Evolutionary conservation across 1,140 invertebrate species (phyloP), one percentile per base, ranked within the genome.

Genomic region (Trichonephila inaurata): DNA sequence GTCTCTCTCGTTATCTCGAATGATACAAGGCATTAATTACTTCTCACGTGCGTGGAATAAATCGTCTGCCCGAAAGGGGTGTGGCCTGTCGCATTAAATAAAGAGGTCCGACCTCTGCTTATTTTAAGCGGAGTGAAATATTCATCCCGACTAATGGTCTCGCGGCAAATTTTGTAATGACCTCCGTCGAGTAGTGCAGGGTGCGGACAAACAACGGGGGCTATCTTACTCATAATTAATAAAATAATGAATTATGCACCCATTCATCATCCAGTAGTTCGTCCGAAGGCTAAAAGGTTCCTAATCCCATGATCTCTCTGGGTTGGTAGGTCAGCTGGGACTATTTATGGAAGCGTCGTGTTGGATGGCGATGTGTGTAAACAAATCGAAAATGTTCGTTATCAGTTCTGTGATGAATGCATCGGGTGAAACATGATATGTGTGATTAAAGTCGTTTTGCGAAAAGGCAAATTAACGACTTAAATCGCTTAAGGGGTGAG

Each of bases 41-140:
- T 72, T 72, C 69, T 72, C 69, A 72, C 69, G 69, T 72, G 69
- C 16, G 14, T 33, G n/a, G 69, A 72, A 72, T 72, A 72, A 18
- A 72, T 28, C 12, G 69, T 24, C 28, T 10, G 14, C 4, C 2
- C 16, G 51, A 51, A 5, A 14, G 69, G 69, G 69, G 69, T 33
- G 69, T 72, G 69, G 24, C 69, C 69, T 18, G 24, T 33, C 69
- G 69, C 69, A 72, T 72, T 72, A 72, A 72, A 72, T 72, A 72
- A 72, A 72, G 69, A 72, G 69, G 28, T 16, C 28, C 24, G 14
- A 33, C 14, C 16, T 72, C 69, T 66, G 69, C 69, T 72, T 72
- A 24, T 72, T 72, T 72, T 72, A 72, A 72, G 24, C 69, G 24
- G 24, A 33, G 24, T 72, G 28, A 72, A 72, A 72, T 72, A 72